These are phyloP conservation scores for Greenwoodochromis staneri DNA, from an alignment of 2,113 vertebrate genomes.

Conservation along the genomic window DNA sequence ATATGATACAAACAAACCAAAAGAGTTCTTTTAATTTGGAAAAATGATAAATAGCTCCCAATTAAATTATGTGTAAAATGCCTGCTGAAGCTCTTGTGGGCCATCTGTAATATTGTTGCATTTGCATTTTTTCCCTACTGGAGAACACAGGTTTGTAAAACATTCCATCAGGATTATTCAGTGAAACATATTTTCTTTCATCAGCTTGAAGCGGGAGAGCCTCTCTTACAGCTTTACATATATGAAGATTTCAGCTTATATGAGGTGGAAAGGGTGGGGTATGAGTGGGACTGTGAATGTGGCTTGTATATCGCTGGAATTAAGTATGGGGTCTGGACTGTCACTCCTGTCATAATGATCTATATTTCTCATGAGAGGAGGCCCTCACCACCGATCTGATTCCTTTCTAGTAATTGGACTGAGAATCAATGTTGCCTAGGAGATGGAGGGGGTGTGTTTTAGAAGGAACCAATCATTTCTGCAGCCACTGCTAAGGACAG, in stretches of 20 bases:
- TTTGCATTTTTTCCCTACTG: not conserved
- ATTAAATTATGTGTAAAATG: slow-evolving; percentile 14
- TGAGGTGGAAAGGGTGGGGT: not conserved
- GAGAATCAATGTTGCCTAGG: slow-evolving; percentile 68
- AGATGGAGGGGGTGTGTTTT: slow-evolving; percentile 38
- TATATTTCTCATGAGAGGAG: slow-evolving; percentile 37
- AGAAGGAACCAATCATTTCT: slow-evolving; percentile 41
- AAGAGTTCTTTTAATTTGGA: not conserved
- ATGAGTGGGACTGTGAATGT: not conserved
- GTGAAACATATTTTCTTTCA: not conserved
- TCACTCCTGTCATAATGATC: slow-evolving; percentile 29
- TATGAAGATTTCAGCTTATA: not conserved
- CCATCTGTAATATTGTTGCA: not conserved
- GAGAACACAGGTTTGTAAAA: not conserved
- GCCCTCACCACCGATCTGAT: slow-evolving; percentile 34
- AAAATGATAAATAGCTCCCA: not conserved
- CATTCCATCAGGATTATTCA: not conserved
- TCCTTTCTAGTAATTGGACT: slow-evolving; percentile 44
- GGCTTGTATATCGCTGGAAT: not conserved
- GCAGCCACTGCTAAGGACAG: not conserved
- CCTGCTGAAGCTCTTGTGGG: not conserved
- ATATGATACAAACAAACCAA: slow-evolving; percentile 7
- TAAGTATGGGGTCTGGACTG: not conserved
- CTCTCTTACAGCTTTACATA: not conserved
- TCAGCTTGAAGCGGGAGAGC: not conserved